A percentile compares a stretch with the other conserved stretches of the same genome.
Evolutionary conservation across 2,888 invertebrate species (phyloP).

Genomic region (Drosophila formosana): DNA sequence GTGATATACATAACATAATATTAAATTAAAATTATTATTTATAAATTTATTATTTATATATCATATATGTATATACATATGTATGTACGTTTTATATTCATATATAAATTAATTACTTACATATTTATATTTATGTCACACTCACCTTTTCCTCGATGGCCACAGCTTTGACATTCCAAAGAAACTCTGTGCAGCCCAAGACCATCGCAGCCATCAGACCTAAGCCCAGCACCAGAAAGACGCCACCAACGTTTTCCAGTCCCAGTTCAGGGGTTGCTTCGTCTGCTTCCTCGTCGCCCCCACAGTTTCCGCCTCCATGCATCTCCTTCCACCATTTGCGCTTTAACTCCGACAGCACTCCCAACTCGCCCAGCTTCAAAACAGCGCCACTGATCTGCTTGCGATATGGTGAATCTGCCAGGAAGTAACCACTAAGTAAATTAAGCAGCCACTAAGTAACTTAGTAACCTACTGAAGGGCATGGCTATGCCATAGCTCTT

Average conservation of each 20-base stretch:
- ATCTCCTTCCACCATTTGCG: constrained; percentile 96
- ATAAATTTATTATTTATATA: neutral
- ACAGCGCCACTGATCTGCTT: constrained; percentile 95
- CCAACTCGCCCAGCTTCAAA: constrained; percentile 95
- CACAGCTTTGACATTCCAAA: constrained; percentile 92
- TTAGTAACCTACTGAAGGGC: constrained; percentile 91
- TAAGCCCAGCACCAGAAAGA: constrained; percentile 92
- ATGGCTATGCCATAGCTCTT: constrained; percentile 98
- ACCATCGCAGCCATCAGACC: constrained; percentile 90
- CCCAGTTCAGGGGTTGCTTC: constrained; percentile 82
- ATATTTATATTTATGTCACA: too few species aligned
- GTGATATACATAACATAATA: too few species aligned
- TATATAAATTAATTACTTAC: neutral
- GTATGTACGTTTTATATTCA: too few species aligned
- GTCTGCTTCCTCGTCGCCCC: constrained; percentile 67
- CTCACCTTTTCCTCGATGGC: constrained; percentile 91
- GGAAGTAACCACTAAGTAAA: neutral
- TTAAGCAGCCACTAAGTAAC: too few species aligned
- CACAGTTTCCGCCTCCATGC: constrained; percentile 85
- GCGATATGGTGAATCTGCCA: constrained; percentile 90
- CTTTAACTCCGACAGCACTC: constrained; percentile 91
- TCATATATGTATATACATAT: too few species aligned
- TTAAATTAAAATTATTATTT: neutral
- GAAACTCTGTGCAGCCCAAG: constrained; percentile 93
- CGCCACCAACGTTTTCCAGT: constrained; percentile 93